Evolutionary conservation across 2,797 vertebrate genomes (phyloP).

Genomic region (Menidia menidia): DNA sequence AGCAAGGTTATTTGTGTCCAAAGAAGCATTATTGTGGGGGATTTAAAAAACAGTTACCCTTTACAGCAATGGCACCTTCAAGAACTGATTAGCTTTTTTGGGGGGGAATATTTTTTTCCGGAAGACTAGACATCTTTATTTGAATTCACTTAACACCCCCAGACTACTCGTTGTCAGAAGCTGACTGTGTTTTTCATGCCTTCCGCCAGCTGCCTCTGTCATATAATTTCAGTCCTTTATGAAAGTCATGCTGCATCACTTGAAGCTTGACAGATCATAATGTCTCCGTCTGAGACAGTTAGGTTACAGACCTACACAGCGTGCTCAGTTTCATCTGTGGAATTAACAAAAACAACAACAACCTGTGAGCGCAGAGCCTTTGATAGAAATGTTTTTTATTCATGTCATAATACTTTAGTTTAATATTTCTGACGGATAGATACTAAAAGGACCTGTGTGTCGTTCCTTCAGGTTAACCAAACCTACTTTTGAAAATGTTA

Average conservation of each 20-base stretch:
- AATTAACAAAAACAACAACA: not conserved
- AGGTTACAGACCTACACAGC: conserved; percentile 12
- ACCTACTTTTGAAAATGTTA: no score
- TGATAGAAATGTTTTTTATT: not conserved
- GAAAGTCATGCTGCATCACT: conserved; percentile 24
- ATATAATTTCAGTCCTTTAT: not conserved
- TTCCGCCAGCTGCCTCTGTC: conserved; percentile 27
- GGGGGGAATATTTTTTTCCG: no score
- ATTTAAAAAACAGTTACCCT: no score
- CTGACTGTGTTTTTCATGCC: conserved; percentile 1
- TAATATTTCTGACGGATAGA: no score
- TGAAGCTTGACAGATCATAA: conserved; percentile 27
- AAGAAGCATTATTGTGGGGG: no score
- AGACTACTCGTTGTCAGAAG: not conserved
- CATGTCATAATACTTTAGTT: no score
- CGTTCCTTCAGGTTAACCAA: no score
- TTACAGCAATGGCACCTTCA: no score
- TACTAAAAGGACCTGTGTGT: no score
- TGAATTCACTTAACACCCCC: not conserved
- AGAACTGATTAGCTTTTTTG: no score
- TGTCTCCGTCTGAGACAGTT: conserved; percentile 21
- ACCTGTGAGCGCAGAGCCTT: not conserved
- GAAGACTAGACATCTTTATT: not conserved
- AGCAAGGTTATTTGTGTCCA: no score
- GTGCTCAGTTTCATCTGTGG: conserved; percentile 19